Evolutionary conservation across 2,797 vertebrate genomes (phyloP).

Genomic region (Catharus ustulatus): DNA sequence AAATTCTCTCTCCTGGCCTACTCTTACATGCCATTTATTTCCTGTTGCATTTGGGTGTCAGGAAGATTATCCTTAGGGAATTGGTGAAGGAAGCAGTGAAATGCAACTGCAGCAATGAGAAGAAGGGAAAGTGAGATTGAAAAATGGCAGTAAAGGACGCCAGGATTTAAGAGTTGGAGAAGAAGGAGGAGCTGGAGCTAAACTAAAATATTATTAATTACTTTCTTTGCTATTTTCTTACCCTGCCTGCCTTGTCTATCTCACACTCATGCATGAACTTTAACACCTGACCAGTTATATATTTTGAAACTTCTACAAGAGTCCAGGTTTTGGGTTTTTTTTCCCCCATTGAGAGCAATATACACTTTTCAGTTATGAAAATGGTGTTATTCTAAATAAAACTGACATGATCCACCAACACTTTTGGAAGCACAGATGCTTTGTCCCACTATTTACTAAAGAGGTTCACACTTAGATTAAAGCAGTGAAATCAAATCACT

Average conservation of each 20-base stretch:
- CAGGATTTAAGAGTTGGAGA: not conserved
- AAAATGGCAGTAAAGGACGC: not conserved
- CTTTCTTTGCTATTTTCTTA: not conserved
- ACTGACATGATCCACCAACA: conserved; percentile 66
- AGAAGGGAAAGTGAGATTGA: not conserved
- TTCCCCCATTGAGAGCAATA: not conserved
- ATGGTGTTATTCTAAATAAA: conserved; percentile 67
- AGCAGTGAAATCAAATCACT: conserved; percentile 67
- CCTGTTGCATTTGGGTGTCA: not conserved
- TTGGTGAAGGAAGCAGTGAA: not conserved
- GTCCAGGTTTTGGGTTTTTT: not conserved
- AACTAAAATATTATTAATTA: not conserved
- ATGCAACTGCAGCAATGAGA: not conserved
- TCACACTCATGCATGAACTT: not conserved
- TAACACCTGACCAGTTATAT: not conserved
- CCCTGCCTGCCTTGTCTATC: not conserved
- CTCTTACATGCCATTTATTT: not conserved
- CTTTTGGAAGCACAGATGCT: conserved; percentile 72
- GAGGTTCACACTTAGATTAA: conserved; percentile 68
- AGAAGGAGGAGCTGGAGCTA: not conserved
- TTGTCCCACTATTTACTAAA: conserved; percentile 72
- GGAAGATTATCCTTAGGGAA: not conserved
- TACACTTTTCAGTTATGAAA: conserved; percentile 46
- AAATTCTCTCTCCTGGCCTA: not conserved
- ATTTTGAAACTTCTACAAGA: not conserved